Evolutionary conservation across 2,113 vertebrate species (phyloP), one percentile per base, ranked within the genome.

Genomic region (Tachuris rubrigastra): DNA sequence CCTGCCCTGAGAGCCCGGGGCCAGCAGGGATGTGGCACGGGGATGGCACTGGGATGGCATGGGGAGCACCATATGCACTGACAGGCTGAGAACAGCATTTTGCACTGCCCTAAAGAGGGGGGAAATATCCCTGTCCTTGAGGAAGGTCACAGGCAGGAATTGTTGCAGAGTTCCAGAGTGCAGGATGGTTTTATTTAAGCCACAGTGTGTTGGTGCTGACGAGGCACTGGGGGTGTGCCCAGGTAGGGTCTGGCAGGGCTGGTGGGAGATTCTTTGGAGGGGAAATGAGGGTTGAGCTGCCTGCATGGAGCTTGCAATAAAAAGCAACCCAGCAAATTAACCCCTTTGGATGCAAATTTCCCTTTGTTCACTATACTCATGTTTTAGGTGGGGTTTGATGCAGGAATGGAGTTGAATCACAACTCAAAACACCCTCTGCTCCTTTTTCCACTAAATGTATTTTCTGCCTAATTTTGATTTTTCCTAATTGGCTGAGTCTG

Each of bases 21-120:
- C 91, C 93, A 94, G 91, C 2, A 74, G 80, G 68, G 30, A 31
- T 16, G 76, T 12, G 68, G 86, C 92, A 83, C 85, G 31, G 88
- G 44, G 44, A 60, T 19, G 47, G 89, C 31, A 2, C 55, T 15
- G 88, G 85, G 63, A 86, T 33, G 55, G 72, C 94, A 1, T 63
- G 81, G 86, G 89, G 89, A 95, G 95, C 89, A 92, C 92, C 96
- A 93, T 56, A 87, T 94, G 96, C 95, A 46, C 68, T 3, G 6
- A 76, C 21, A 24, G 68, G 94, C 96, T 95, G 84, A 67, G 63
- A 80, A 15, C 82, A 83, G 93, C 94, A 21, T 21, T 76, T 77
- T 4, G 1, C 86, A 9, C 53, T 8, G 3, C n/a, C 62, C 81
- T 46, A 30, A 41, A 37, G 62, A 10, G 3, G 20, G 31, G 60